Base-by-base conservation (phyloP, 2,113 vertebrate genomes). In the Cynocephalus volans region DNA sequence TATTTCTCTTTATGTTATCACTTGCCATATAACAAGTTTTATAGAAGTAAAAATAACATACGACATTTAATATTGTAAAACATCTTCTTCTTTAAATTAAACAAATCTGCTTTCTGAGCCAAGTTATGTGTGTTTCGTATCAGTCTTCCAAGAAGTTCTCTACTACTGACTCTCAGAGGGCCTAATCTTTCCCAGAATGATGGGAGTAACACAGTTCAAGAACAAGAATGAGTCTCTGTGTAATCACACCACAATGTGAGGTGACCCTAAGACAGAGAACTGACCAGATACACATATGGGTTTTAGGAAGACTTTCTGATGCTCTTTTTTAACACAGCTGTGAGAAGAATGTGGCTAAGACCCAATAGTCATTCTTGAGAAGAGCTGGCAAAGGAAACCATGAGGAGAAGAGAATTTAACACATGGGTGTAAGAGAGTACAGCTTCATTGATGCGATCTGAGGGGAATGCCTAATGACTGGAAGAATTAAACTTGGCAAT, bases 401-500 rank as follows among this genome's bases (percentile, higher is more conserved):
- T 98, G 98, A 99, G 98, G 98, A 98, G 98, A 98, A 97, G 98
- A 98, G 99, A 99, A 99, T 99, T 99, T 99, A 99, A 98, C 99
- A 99, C 99, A 98, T 98, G 99, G 98, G 98, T 99, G 99, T 98
- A 96, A 99, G 98, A 96, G 98, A 98, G 97, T 98, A 97, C 82
- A 50, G 98, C 98, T 98, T 98, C 99, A 99, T 99, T 99, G 99
- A 99, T 99, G 98, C 45, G 98, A 98, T 98, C 98, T 99, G 99
- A 99, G 98, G 98, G 98, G 99, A 99, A 99, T 99, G 98, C 98
- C 98, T 99, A 99, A 99, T 99, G 99, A 98, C 98, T 99, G 98
- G 97, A 98, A 99, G 99, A 99, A 99, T 99, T 99, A 99, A 99
- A 99, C 99, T 99, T 99, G 99, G 99, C 99, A 98, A 98, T 99